A percentile compares a stretch with the other conserved stretches of the same genome.
These are phyloP conservation scores for Periphyllus acericola DNA, from an alignment of 2,888 invertebrate species.

Conservation along the genomic window DNA sequence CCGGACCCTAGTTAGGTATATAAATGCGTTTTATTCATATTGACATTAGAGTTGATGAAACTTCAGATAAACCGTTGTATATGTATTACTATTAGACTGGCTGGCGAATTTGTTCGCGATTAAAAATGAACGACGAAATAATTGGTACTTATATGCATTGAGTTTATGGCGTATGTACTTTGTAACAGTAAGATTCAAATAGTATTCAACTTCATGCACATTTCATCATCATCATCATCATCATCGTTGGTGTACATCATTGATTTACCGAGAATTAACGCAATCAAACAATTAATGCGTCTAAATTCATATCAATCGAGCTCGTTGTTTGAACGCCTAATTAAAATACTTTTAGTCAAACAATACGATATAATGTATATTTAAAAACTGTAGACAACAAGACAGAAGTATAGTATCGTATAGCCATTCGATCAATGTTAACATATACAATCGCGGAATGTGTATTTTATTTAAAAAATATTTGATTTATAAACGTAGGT, in stretches of 20 bases:
- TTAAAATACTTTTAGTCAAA: conserved; percentile 30
- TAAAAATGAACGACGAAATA: conserved; percentile 12
- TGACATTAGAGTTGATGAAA: neutral
- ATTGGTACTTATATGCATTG: conserved; percentile 3
- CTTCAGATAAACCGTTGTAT: neutral
- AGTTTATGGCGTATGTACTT: no score
- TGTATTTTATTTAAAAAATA: no score
- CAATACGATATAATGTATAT: no score
- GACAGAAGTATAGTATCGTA: no score
- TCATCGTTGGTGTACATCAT: neutral
- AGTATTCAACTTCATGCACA: neutral
- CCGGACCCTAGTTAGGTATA: no score
- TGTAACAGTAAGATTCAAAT: neutral
- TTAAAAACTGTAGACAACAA: no score
- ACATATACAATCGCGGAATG: no score
- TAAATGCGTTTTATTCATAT: no score
- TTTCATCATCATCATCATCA: conserved; percentile 9
- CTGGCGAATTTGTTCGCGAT: neutral
- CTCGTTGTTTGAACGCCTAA: conserved; percentile 21
- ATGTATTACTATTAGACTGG: neutral
- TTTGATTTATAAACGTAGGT: no score
- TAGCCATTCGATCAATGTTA: no score
- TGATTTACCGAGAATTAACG: conserved; percentile 25
- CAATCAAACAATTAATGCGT: conserved; percentile 32
- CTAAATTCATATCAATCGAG: neutral